These are phyloP conservation scores for Labia minor DNA, from an alignment of 2,888 invertebrate species.

Conservation along the genomic window DNA sequence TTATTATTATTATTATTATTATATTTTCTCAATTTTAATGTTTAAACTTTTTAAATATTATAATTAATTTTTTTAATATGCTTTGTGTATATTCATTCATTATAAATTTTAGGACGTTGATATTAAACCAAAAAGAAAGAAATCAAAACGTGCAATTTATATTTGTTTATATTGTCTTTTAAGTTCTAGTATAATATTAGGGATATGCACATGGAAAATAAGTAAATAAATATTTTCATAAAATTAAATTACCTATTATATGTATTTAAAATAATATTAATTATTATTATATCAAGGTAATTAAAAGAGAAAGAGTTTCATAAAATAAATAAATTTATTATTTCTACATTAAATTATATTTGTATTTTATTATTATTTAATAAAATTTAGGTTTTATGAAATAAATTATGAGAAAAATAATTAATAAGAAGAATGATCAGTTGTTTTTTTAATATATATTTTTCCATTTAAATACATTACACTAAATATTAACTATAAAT, in stretches of 20 bases:
- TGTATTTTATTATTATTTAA: too few relatives aligned
- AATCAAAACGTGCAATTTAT: not conserved
- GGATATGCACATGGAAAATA: not conserved
- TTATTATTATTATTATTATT: too few relatives aligned
- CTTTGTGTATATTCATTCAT: too few relatives aligned
- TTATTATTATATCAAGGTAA: too few relatives aligned
- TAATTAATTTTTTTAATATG: not conserved
- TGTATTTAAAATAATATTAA: too few relatives aligned
- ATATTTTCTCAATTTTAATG: too few relatives aligned
- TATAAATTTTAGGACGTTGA: too few relatives aligned
- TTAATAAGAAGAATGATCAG: slow-evolving; percentile 27
- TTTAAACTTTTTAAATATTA: not conserved
- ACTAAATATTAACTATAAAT: not conserved
- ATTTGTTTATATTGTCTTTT: not conserved
- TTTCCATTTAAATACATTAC: slow-evolving; percentile 3
- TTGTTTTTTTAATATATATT: not conserved
- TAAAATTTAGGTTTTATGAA: too few relatives aligned
- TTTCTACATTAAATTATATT: too few relatives aligned
- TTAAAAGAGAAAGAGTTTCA: too few relatives aligned
- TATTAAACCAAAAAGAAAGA: not conserved
- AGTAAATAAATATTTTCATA: slow-evolving; percentile 21
- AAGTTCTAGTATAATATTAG: not conserved
- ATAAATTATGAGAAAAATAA: slow-evolving; percentile 22
- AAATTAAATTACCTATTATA: too few relatives aligned
- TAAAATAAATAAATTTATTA: too few relatives aligned